Conservation (phyloP, 2,888 invertebrate species). For the Branchellion lobata region DNA sequence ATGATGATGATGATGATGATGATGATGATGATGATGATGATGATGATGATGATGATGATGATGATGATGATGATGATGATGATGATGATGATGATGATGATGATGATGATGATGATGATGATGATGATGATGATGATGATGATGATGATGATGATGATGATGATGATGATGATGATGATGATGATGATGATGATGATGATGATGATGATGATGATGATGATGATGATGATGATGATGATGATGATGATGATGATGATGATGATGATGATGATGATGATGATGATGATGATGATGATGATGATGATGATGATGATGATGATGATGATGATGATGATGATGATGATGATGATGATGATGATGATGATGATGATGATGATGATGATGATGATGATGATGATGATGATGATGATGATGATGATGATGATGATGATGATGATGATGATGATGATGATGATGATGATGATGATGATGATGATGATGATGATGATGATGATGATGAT, state of each 20-base stretch:
- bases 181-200: too few species aligned
- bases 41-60: too few species aligned
- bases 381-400: conserved; percentile 5
- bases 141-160: too few species aligned
- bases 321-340: neutral
- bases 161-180: too few species aligned
- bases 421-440: conserved; percentile 7
- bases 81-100: too few species aligned
- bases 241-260: too few species aligned
- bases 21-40: too few species aligned
- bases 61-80: too few species aligned
- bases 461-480: conserved; percentile 5
- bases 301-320: neutral
- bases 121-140: too few species aligned
- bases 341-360: neutral
- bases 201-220: too few species aligned
- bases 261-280: neutral
- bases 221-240: too few species aligned
- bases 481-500: neutral
- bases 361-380: neutral
- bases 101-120: too few species aligned
- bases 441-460: neutral
- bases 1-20: neutral
- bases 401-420: neutral
- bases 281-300: neutral